Percentiles rank a stretch among this genome's conserved stretches.
These are phyloP conservation scores for Desoria tigrina DNA, from an alignment of 2,888 invertebrate species.

Conservation along the genomic window DNA sequence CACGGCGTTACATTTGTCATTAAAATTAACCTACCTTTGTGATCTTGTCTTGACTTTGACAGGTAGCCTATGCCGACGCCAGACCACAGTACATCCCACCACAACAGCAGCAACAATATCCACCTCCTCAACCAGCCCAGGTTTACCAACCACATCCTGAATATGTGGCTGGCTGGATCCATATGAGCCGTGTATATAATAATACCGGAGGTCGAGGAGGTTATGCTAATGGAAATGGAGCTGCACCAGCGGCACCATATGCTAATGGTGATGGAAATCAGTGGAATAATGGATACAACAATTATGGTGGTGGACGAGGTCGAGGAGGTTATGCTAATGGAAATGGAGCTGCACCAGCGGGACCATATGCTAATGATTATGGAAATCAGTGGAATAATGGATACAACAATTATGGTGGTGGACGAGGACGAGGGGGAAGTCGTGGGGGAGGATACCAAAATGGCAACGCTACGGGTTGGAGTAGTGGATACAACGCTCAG, in stretches of 20 bases:
- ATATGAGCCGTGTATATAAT: slow-evolving; percentile 42
- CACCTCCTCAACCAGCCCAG: slow-evolving; percentile 27
- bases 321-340: too few relatives aligned
- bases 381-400: too few relatives aligned
- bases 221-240: slow-evolving; percentile 36
- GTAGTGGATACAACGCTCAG: slow-evolving; percentile 53
- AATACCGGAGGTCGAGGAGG: slow-evolving; percentile 44
- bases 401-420: too few relatives aligned
- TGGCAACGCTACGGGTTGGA: slow-evolving; percentile 41
- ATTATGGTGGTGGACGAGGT: slow-evolving; percentile 56
- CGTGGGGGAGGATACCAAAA: slow-evolving; percentile 54
- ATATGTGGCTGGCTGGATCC: slow-evolving; percentile 31
- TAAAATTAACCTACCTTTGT: too few relatives aligned
- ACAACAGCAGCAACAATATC: slow-evolving; percentile 31
- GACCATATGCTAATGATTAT: too few relatives aligned
- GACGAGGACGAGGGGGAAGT: slow-evolving; percentile 56
- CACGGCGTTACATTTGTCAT: too few relatives aligned
- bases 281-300: slow-evolving; percentile 33
- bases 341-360: too few relatives aligned
- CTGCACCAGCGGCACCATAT: neutral
- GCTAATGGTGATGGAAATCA: slow-evolving; percentile 31
- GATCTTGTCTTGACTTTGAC: too few relatives aligned
- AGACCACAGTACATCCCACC: neutral
- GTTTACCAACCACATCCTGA: slow-evolving; percentile 19
- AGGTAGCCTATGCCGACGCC: slow-evolving; percentile 5